Conservation (phyloP, 2,797 vertebrate genomes). For the Epinephelus coioides region DNA sequence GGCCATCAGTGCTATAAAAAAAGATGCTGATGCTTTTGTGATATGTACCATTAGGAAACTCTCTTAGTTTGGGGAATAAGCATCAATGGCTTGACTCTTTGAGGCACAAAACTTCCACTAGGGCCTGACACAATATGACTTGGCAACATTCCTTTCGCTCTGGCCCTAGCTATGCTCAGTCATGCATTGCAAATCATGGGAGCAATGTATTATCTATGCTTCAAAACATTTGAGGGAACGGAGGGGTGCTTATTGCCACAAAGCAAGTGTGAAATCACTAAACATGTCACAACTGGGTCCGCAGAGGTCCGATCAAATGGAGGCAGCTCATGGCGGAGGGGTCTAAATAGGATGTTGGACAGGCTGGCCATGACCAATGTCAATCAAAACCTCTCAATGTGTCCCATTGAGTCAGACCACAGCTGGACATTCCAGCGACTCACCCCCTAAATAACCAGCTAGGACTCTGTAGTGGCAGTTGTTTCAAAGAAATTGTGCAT, state of each 20-base stretch:
- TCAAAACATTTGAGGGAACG: constrained; percentile 69
- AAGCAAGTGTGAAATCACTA: constrained; percentile 79
- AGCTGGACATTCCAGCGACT: constrained; percentile 70
- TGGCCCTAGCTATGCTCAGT: constrained; percentile 82
- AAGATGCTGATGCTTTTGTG: not conserved
- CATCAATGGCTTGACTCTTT: constrained; percentile 43
- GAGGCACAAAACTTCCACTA: constrained; percentile 41
- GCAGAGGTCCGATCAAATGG: constrained; percentile 60
- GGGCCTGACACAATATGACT: constrained; percentile 70
- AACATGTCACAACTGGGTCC: constrained; percentile 75
- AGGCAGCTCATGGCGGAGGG: constrained; percentile 39
- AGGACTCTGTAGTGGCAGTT: constrained; percentile 26
- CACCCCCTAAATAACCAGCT: constrained; percentile 43
- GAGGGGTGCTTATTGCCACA: constrained; percentile 62
- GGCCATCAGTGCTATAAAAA: not conserved
- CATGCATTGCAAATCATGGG: constrained; percentile 84
- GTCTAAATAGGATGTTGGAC: constrained; percentile 55
- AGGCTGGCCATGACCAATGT: constrained; percentile 63
- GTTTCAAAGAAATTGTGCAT: constrained; percentile 61
- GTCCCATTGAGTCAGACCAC: constrained; percentile 52
- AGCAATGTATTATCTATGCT: constrained; percentile 84
- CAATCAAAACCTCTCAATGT: constrained; percentile 64
- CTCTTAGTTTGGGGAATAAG: constrained; percentile 3
- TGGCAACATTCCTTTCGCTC: constrained; percentile 84
- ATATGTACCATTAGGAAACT: constrained; percentile 14